These are phyloP conservation scores for Knipowitschia caucasica DNA, from an alignment of 2,797 vertebrate genomes.

Conservation along the genomic window DNA sequence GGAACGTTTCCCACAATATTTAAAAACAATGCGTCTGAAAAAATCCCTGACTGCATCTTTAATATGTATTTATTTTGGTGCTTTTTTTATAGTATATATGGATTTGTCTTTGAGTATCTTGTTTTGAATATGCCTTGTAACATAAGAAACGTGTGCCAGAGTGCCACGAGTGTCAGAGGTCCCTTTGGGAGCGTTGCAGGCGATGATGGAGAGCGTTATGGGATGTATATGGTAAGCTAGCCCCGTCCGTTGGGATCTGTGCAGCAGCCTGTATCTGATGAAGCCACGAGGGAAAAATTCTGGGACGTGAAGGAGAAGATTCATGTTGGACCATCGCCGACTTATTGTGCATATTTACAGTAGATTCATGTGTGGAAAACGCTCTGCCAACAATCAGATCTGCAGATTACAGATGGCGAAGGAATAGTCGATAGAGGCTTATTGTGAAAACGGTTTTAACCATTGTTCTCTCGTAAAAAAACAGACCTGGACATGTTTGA, in stretches of 20 bases:
- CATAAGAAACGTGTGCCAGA: conserved; percentile 12
- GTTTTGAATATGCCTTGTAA: background rate
- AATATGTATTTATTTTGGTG: no score
- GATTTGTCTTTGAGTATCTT: no score
- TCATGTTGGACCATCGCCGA: background rate
- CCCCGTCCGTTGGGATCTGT: conserved; percentile 5
- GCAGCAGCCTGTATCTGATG: background rate
- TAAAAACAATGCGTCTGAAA: no score
- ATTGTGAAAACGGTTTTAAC: no score
- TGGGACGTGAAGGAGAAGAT: background rate
- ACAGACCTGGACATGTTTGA: no score
- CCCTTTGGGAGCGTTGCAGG: conserved; percentile 17
- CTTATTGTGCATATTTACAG: background rate
- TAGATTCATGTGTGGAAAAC: background rate
- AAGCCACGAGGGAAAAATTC: conserved; percentile 16
- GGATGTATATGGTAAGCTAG: background rate
- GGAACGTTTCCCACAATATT: no score
- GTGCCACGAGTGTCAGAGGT: background rate
- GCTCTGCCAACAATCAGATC: no score
- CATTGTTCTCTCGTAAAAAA: no score
- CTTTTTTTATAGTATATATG: no score
- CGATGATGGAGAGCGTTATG: conserved; percentile 9
- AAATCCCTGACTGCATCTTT: no score
- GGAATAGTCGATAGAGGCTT: no score
- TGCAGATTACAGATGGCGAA: no score